Conservation (phyloP, 1,140 invertebrate genomes). For the Drosophila bocki region DNA sequence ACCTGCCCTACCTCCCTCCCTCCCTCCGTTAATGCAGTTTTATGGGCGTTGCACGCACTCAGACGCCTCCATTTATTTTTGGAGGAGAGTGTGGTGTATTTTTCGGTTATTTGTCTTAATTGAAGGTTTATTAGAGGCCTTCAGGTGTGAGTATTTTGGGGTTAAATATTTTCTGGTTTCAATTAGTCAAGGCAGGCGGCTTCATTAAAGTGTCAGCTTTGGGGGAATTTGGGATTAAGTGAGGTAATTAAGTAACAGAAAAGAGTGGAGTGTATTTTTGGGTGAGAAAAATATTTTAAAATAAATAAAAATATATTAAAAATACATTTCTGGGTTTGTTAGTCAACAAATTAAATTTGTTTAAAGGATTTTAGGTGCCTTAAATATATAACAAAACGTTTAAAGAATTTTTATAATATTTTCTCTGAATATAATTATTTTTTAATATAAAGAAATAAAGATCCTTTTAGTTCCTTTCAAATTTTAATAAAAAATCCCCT, state of each 20-base stretch:
- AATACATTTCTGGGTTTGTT: background rate
- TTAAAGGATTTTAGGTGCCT: background rate
- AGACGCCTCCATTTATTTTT: slow-evolving; percentile 48
- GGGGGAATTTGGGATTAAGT: slow-evolving; percentile 6
- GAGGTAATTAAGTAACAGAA: slow-evolving; percentile 9
- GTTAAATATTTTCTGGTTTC: slow-evolving; percentile 56
- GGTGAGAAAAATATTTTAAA: background rate
- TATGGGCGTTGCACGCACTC: slow-evolving; percentile 48
- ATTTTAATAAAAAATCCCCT: background rate
- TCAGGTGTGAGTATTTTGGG: slow-evolving; percentile 47
- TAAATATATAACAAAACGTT: background rate
- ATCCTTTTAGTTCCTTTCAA: background rate
- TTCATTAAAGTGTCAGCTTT: slow-evolving; percentile 48
- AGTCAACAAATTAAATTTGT: background rate
- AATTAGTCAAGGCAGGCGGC: slow-evolving; percentile 59
- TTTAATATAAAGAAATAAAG: background rate
- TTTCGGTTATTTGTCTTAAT: slow-evolving; percentile 67
- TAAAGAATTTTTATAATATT: background rate
- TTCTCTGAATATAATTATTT: too few relatives aligned
- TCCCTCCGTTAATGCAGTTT: slow-evolving; percentile 49
- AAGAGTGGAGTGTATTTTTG: background rate
- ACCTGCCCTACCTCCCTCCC: slow-evolving; percentile 36
- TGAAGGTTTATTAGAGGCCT: slow-evolving; percentile 76
- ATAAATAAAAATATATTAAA: too few relatives aligned
- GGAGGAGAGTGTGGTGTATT: slow-evolving; percentile 15